A percentile compares a stretch with the other conserved stretches of the same genome.
Evolutionary conservation across 2,797 vertebrate species (phyloP).

Genomic region (Eremophila alpestris): DNA sequence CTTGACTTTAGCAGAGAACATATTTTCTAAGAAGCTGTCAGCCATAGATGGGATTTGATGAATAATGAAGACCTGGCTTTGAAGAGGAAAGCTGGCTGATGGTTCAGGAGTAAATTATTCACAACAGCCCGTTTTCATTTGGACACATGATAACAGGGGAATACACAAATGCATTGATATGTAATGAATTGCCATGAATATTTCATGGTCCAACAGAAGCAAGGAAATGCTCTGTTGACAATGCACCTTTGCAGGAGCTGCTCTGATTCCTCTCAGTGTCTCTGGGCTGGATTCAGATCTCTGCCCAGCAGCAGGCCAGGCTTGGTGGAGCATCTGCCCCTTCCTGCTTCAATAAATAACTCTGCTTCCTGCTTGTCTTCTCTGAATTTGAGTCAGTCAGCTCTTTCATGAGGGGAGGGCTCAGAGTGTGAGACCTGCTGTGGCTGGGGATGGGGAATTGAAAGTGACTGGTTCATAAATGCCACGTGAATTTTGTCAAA

Average conservation of each 20-base stretch:
- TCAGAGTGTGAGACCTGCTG: neutral
- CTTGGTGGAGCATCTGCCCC: neutral
- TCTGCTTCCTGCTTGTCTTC: neutral
- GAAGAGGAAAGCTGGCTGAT: conserved; percentile 29
- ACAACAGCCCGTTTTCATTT: conserved; percentile 25
- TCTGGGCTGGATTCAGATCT: neutral
- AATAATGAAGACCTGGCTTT: neutral
- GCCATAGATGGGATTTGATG: neutral
- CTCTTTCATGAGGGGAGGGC: neutral
- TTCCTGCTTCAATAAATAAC: neutral
- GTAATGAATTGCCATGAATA: conserved; percentile 22
- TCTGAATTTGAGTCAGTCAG: neutral
- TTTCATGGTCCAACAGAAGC: neutral
- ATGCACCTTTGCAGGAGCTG: neutral
- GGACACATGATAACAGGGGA: conserved; percentile 17
- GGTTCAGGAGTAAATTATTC: conserved; percentile 39
- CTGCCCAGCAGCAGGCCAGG: neutral
- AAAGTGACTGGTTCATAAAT: neutral
- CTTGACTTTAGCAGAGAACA: neutral
- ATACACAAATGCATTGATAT: conserved; percentile 1
- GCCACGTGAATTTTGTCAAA: neutral
- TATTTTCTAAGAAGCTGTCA: neutral
- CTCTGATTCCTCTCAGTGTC: neutral
- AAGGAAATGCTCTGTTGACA: neutral
- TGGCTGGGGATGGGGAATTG: neutral